A percentile compares a stretch with the other conserved stretches of the same genome.
Conservation (phyloP, 2,797 vertebrate species). For the Oceanodroma leucorhoa region DNA sequence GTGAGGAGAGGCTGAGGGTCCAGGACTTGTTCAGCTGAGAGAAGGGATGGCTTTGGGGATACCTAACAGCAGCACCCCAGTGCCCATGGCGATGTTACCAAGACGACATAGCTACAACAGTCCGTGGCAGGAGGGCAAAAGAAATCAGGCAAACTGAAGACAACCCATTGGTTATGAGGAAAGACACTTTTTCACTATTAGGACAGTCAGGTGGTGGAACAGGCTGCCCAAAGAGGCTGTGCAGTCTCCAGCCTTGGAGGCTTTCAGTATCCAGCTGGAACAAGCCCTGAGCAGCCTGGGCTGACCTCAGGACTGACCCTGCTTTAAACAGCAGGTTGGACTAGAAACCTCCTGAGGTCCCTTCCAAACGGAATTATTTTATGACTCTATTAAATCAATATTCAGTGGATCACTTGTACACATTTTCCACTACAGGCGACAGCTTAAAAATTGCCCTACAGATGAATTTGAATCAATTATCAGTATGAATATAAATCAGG, state of each 20-base stretch:
- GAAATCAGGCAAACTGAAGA: neutral
- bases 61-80: neutral
- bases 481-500: neutral
- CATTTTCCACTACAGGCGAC: neutral
- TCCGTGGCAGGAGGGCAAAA: neutral
- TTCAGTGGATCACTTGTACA: neutral
- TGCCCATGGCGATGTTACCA: neutral
- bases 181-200: neutral
- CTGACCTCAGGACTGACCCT: neutral
- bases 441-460: neutral
- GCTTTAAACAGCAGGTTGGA: neutral
- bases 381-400: neutral
- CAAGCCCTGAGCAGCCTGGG: neutral
- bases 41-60: neutral
- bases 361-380: neutral
- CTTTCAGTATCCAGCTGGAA: neutral
- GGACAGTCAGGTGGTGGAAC: neutral
- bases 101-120: neutral
- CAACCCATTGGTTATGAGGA: neutral
- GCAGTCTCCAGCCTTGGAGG: neutral
- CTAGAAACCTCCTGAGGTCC: neutral
- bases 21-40: neutral
- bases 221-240: neutral
- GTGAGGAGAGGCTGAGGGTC: neutral
- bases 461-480: neutral